These are phyloP conservation scores for Coelogynopora nodosa DNA, from an alignment of 2,888 invertebrate genomes.

Conservation along the genomic window DNA sequence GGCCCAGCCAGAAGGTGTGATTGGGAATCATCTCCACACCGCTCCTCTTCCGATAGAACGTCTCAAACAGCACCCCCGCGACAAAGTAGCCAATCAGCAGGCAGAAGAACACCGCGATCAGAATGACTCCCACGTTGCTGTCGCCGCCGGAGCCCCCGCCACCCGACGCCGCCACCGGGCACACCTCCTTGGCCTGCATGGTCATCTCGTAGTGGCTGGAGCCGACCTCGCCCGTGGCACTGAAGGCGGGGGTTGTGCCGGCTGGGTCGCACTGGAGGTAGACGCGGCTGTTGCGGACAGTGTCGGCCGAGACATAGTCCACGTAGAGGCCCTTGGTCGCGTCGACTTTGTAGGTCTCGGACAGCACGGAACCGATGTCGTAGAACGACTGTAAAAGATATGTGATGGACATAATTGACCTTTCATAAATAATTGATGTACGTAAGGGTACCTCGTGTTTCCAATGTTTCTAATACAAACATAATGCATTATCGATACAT, in stretches of 20 bases:
- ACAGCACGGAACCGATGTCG: background rate
- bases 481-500: too few species aligned
- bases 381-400: background rate
- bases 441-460: too few species aligned
- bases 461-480: too few species aligned
- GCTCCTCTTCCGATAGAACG: background rate
- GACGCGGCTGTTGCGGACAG: background rate
- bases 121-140: background rate
- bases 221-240: background rate
- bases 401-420: too few species aligned
- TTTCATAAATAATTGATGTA: too few species aligned
- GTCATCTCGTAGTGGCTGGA: background rate
- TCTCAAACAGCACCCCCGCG: background rate
- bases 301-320: background rate
- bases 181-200: background rate
- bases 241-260: background rate
- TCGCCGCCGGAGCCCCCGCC: background rate
- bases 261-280: background rate
- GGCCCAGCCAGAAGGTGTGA: background rate
- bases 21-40: constrained; percentile 9
- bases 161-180: background rate
- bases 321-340: background rate
- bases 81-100: background rate
- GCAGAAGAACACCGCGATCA: background rate
- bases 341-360: background rate